Evolutionary conservation across 2,797 vertebrate species (phyloP).

Genomic region (Danio aesculapii): DNA sequence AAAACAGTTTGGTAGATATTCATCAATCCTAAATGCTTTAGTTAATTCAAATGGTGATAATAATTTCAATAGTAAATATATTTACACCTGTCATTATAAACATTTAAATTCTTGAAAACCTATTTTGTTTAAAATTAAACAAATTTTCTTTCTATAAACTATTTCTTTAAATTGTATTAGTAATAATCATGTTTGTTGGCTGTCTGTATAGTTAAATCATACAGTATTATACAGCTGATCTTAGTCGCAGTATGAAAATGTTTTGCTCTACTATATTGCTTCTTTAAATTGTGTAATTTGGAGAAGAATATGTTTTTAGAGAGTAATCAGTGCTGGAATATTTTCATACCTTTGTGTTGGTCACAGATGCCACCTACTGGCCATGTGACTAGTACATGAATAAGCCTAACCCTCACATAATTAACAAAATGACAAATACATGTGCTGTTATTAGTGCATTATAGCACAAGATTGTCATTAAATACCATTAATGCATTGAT

Average conservation of each 20-base stretch:
- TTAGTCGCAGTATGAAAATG: too few relatives aligned
- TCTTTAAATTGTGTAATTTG: neutral
- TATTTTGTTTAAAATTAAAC: neutral
- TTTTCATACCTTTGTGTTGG: neutral
- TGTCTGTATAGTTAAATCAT: neutral
- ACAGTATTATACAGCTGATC: neutral
- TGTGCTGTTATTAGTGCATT: neutral
- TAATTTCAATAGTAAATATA: too few relatives aligned
- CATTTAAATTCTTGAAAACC: too few relatives aligned
- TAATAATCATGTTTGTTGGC: neutral
- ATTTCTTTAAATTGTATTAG: neutral
- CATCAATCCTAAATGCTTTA: too few relatives aligned
- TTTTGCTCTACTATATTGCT: too few relatives aligned
- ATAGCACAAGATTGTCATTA: too few relatives aligned
- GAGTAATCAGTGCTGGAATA: neutral
- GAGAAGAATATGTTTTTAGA: neutral
- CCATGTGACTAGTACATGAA: neutral
- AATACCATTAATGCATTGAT: too few relatives aligned
- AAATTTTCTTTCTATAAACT: neutral
- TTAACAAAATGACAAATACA: neutral
- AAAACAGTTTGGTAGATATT: too few relatives aligned
- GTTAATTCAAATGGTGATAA: too few relatives aligned
- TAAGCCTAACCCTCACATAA: neutral
- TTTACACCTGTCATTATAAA: too few relatives aligned
- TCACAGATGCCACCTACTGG: constrained; percentile 27